Evolutionary conservation across 1,140 invertebrate genomes (phyloP), one percentile per base, ranked within the genome.

Genomic region (Dufourea novaeangliae): DNA sequence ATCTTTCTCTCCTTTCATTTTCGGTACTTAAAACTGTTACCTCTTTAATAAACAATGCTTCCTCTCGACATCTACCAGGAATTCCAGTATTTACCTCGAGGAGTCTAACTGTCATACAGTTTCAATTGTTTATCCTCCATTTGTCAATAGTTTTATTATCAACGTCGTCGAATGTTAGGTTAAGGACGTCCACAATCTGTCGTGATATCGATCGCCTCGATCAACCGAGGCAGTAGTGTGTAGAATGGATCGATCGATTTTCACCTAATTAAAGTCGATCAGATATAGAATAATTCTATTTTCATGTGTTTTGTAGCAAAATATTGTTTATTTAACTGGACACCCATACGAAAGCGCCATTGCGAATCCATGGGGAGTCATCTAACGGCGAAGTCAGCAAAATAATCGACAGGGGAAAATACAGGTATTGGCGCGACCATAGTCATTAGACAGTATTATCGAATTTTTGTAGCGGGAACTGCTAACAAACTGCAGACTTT

Each of bases 321-420:
- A 27, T 72, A 52, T 63, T 37, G 25, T 63, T 63, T 44, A 37
- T 72, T 75, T 67, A 37, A 22, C 27, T 32, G 7, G 14, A 57
- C 27, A 57, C 54, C 12, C 27, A 32, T 32, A 29, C 14, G 22
- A 56, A 56, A 56, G 12, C 54, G 54, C 54, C 14, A 57, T 57
- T 22, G 25, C 5, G 20, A 6, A 50, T 7, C 20, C 6, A 50
- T 50, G 20, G 46, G 2, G n/a, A n/a, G 50, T 25, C 50, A 52
- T 25, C 50, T 52, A 25, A 52, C 50, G 50, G 46, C 10, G 10
- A 52, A 25, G 8, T 25, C 1, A 11, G n/a, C 8, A 25, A 52
- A 52, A 25, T 25, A 52, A 22, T 25, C 8, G 11, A n/a, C 20
- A 50, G 46, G 20, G 46, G 20, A 50, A 50, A 50, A n/a, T 7